A percentile compares a stretch with the other conserved stretches of the same genome.
Conservation (phyloP, 2,113 vertebrate species). For the Amazona guildingii region DNA sequence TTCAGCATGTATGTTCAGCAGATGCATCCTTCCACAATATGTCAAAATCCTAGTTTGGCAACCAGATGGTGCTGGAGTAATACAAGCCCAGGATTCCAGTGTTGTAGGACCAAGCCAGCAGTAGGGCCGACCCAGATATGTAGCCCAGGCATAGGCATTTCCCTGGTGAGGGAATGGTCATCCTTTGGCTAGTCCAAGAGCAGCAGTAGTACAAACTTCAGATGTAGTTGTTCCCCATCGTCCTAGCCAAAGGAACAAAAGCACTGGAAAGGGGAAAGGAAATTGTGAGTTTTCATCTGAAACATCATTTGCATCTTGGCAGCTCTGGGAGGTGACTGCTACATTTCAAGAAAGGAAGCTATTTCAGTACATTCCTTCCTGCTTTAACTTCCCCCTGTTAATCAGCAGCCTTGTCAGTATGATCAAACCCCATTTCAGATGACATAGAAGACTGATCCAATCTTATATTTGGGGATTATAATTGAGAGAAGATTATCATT, state of each 20-base stretch:
- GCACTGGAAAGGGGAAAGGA: constrained; percentile 49
- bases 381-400: constrained; percentile 61
- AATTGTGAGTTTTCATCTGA: constrained; percentile 45
- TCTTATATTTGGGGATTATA: constrained; percentile 56
- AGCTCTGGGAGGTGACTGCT: constrained; percentile 41
- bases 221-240: neutral
- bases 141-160: neutral
- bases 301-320: constrained; percentile 63
- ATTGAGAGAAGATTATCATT: constrained; percentile 63
- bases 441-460: constrained; percentile 52
- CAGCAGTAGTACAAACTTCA: neutral
- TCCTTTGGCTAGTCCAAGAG: neutral
- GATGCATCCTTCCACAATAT: neutral
- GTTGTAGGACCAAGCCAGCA: neutral
- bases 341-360: constrained; percentile 54
- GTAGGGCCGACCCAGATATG: neutral
- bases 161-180: neutral
- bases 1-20: constrained; percentile 90
- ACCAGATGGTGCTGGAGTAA: constrained; percentile 53
- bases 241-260: constrained; percentile 41
- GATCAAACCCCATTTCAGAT: constrained; percentile 63
- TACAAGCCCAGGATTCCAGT: neutral
- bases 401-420: constrained; percentile 65
- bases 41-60: neutral
- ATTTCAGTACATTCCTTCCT: constrained; percentile 51